phyloP scores from a whole-genome alignment of 1,140 invertebrate genomes.

The Schlechtendalia chinensis region DNA sequence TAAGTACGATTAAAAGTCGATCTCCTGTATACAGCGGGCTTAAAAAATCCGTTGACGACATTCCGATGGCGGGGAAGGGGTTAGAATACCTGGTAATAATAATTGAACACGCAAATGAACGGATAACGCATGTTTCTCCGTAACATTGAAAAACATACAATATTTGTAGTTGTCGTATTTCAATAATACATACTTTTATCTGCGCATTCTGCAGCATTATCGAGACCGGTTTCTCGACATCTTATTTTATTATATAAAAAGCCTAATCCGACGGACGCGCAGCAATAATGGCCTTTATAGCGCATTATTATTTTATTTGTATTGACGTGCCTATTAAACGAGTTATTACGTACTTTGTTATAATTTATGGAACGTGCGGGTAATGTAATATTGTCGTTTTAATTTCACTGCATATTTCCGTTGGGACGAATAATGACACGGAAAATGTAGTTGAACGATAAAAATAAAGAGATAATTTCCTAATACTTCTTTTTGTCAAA shows the following conservation, averaged over 20 bases:
- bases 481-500: too few relatives aligned
- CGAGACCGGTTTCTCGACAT: constrained; percentile 26
- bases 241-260: too few relatives aligned
- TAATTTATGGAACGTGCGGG: not conserved
- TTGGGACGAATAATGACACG: too few relatives aligned
- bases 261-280: not conserved
- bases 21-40: too few relatives aligned
- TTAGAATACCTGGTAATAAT: too few relatives aligned
- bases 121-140: not conserved
- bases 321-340: too few relatives aligned
- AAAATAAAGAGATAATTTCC: too few relatives aligned
- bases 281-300: not conserved
- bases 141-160: constrained; percentile 18
- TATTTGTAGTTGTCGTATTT: not conserved
- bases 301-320: not conserved
- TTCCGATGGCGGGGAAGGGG: too few relatives aligned
- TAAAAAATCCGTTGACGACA: too few relatives aligned
- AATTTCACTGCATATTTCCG: too few relatives aligned
- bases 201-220: not conserved
- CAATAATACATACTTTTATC: not conserved
- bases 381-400: not conserved
- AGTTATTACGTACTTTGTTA: not conserved
- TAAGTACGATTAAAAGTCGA: too few relatives aligned
- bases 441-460: too few relatives aligned
- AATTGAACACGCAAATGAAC: not conserved